Percentiles rank a stretch among this genome's conserved stretches.
phyloP scores from a whole-genome alignment of 2,113 vertebrate species.

The Halichoerus grypus region DNA sequence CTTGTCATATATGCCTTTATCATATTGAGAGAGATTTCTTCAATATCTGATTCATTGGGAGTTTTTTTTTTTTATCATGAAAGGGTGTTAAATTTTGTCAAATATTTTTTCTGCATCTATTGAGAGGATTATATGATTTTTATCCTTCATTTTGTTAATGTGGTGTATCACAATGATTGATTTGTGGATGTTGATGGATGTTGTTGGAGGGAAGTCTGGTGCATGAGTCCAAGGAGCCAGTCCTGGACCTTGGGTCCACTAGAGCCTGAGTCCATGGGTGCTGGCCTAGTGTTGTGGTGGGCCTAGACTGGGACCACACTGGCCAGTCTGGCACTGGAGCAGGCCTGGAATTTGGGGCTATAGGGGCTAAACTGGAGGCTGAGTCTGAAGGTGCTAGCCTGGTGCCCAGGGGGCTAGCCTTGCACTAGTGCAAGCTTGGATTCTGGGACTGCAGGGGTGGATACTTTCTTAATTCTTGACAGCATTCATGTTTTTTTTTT shows the following conservation, averaged over 20 bases:
- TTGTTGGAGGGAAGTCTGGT: neutral
- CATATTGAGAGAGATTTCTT: neutral
- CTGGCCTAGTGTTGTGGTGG: neutral
- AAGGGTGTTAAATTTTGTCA: neutral
- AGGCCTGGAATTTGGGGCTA: neutral
- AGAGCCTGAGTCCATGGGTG: neutral
- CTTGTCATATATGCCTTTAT: neutral
- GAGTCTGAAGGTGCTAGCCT: neutral
- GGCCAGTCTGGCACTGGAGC: neutral
- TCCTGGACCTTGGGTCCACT: neutral
- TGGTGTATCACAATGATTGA: neutral
- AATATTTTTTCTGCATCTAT: neutral
- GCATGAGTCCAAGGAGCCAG: neutral
- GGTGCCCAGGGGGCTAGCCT: neutral
- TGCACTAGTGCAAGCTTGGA: too few relatives aligned
- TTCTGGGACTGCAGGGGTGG: neutral
- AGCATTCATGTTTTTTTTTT: neutral
- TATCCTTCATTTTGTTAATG: neutral
- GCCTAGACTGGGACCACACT: neutral
- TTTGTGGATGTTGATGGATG: neutral
- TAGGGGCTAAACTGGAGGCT: neutral
- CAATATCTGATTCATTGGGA: neutral
- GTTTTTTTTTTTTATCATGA: neutral
- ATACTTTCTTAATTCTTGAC: neutral
- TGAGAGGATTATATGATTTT: neutral